These are phyloP conservation scores for Callorhinus ursinus DNA, from an alignment of 2,113 vertebrate species.

Conservation along the genomic window DNA sequence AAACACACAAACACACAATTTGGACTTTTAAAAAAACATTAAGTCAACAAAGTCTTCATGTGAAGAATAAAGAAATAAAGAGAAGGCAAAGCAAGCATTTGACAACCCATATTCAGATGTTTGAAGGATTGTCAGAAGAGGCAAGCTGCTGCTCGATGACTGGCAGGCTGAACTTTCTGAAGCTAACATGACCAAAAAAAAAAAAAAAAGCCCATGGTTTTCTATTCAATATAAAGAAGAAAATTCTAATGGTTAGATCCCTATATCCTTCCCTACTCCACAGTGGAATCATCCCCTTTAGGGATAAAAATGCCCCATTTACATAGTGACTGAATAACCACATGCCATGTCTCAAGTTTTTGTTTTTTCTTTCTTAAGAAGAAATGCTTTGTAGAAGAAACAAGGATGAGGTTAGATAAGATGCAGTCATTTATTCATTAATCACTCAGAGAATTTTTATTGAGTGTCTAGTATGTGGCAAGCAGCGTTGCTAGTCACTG, in stretches of 20 bases:
- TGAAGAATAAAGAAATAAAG: constrained; percentile 28
- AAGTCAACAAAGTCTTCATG: background rate
- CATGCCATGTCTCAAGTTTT: background rate
- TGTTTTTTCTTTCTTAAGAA: background rate
- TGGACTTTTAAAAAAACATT: background rate
- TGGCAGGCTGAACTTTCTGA: background rate
- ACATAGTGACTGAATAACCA: background rate
- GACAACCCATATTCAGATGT: background rate
- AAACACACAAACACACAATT: background rate
- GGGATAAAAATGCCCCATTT: background rate
- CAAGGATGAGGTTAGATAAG: background rate
- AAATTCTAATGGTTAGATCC: background rate
- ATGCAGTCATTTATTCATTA: background rate
- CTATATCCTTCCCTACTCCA: background rate
- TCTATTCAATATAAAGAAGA: background rate
- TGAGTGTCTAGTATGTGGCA: background rate
- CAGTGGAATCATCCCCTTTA: background rate
- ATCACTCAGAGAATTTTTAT: background rate
- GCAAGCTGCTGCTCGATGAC: background rate
- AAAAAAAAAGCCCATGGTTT: background rate
- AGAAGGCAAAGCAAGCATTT: background rate
- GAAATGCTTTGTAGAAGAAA: background rate
- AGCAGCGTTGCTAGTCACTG: background rate
- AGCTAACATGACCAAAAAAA: background rate
- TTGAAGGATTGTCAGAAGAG: background rate